A percentile compares a stretch with the other conserved stretches of the same genome.
Evolutionary conservation across 1,140 invertebrate genomes (phyloP).

Genomic region (Hetaerina americana): DNA sequence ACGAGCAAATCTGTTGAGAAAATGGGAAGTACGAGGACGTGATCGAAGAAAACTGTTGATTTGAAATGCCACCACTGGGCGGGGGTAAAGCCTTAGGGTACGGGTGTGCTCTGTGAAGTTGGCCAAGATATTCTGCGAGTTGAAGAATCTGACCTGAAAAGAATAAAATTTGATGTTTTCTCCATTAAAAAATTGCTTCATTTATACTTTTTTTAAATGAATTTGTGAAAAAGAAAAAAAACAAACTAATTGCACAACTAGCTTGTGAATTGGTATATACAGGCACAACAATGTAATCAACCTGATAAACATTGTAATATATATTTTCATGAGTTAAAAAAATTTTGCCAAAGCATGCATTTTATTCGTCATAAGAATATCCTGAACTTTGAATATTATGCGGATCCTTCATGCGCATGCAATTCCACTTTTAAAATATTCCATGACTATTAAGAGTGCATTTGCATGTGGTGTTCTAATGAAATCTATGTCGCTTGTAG

Average conservation of each 20-base stretch:
- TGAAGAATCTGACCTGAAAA: slow-evolving; percentile 85
- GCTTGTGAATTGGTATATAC: not conserved
- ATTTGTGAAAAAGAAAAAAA: not conserved
- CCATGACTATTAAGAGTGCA: no score
- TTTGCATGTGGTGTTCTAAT: no score
- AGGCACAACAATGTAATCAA: no score
- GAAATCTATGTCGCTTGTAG: no score
- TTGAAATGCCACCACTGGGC: slow-evolving; percentile 97
- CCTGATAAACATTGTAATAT: no score
- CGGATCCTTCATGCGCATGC: no score
- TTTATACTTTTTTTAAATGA: not conserved
- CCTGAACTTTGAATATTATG: no score
- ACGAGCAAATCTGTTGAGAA: slow-evolving; percentile 80
- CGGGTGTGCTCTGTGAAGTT: slow-evolving; percentile 97
- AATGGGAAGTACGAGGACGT: slow-evolving; percentile 69
- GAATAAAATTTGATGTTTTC: not conserved
- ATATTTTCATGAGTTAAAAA: no score
- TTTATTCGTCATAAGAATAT: no score
- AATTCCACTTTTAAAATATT: no score
- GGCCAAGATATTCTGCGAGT: slow-evolving; percentile 89
- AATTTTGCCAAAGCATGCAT: no score
- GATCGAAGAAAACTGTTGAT: slow-evolving; percentile 95
- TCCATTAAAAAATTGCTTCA: not conserved
- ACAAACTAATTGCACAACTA: no score
- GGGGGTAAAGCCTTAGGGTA: slow-evolving; percentile 87